phyloP scores from a whole-genome alignment of 1,140 invertebrate genomes.

The Drosophila ogumai region DNA sequence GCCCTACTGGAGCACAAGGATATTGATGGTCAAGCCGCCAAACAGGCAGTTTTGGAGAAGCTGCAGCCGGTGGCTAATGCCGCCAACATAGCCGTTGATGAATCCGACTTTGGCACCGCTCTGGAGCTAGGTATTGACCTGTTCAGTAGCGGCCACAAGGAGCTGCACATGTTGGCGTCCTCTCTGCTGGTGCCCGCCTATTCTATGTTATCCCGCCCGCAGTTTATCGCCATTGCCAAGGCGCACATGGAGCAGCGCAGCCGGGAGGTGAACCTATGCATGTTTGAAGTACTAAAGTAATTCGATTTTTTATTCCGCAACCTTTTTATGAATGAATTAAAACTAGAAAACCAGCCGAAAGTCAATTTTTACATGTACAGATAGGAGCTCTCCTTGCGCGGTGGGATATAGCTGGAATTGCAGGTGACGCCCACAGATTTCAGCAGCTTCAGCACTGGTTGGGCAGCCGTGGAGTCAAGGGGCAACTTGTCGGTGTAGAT shows the following conservation, averaged over 20 bases:
- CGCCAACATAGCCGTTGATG: slow-evolving; percentile 89
- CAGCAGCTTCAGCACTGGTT: slow-evolving; percentile 71
- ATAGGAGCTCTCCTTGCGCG: slow-evolving; percentile 67
- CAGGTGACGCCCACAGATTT: slow-evolving; percentile 57
- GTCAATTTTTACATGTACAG: slow-evolving; percentile 63
- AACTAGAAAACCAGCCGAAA: slow-evolving; percentile 29
- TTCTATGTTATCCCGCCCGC: slow-evolving; percentile 89
- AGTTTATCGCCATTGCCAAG: slow-evolving; percentile 91
- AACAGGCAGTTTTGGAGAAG: slow-evolving; percentile 87
- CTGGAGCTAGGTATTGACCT: slow-evolving; percentile 94
- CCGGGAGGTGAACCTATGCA: slow-evolving; percentile 61
- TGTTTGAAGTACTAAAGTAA: slow-evolving; percentile 66
- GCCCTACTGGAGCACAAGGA: slow-evolving; percentile 87
- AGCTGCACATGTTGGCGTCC: slow-evolving; percentile 88
- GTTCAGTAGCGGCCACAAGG: slow-evolving; percentile 90
- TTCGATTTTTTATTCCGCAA: slow-evolving; percentile 48
- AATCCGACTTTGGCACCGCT: slow-evolving; percentile 96
- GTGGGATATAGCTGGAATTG: slow-evolving; percentile 55
- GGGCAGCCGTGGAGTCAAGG: slow-evolving; percentile 62
- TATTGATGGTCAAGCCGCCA: slow-evolving; percentile 87
- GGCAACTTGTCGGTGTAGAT: slow-evolving; percentile 74
- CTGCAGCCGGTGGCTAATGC: slow-evolving; percentile 92
- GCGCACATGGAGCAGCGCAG: slow-evolving; percentile 87
- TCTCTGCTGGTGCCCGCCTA: slow-evolving; percentile 92
- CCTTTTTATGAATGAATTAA: slow-evolving; percentile 29